A percentile compares a stretch with the other conserved stretches of the same genome.
Evolutionary conservation across 1,140 invertebrate species (phyloP).

Genomic region (Drosophila trapezifrons): DNA sequence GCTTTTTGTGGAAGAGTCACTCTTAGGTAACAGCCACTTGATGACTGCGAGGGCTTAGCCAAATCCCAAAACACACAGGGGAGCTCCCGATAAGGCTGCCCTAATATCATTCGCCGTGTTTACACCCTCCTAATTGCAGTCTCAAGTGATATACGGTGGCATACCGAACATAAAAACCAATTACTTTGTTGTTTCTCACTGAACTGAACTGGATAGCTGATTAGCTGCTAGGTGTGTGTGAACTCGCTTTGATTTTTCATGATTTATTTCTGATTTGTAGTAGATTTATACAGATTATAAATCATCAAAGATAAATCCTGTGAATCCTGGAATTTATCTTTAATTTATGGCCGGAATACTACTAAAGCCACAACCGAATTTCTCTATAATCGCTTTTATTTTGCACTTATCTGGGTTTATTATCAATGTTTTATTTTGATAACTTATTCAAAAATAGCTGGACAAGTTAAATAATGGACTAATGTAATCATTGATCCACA

Average conservation of each 20-base stretch:
- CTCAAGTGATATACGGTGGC: constrained; percentile 45
- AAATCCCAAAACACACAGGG: constrained; percentile 21
- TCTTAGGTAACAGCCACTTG: constrained; percentile 42
- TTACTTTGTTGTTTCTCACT: constrained; percentile 13
- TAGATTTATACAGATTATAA: constrained; percentile 1
- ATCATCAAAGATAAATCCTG: neutral
- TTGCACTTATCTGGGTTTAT: constrained; percentile 1
- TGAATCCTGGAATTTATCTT: constrained; percentile 1
- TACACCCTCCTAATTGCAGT: constrained; percentile 38
- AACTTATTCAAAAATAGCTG: neutral
- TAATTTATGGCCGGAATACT: neutral
- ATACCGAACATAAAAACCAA: constrained; percentile 18
- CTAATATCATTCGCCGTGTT: constrained; percentile 29
- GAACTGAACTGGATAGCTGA: neutral
- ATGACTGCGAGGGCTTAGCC: constrained; percentile 22
- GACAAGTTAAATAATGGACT: neutral
- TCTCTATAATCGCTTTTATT: neutral
- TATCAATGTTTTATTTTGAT: too few species aligned
- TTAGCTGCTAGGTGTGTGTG: neutral
- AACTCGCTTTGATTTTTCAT: constrained; percentile 19
- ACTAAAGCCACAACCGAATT: neutral
- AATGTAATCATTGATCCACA: neutral
- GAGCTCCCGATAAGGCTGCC: constrained; percentile 34
- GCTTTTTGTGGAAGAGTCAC: constrained; percentile 24
- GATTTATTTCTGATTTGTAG: constrained; percentile 18